Evolutionary conservation across 2,888 invertebrate genomes (phyloP).

Genomic region (Escarpia spicata): DNA sequence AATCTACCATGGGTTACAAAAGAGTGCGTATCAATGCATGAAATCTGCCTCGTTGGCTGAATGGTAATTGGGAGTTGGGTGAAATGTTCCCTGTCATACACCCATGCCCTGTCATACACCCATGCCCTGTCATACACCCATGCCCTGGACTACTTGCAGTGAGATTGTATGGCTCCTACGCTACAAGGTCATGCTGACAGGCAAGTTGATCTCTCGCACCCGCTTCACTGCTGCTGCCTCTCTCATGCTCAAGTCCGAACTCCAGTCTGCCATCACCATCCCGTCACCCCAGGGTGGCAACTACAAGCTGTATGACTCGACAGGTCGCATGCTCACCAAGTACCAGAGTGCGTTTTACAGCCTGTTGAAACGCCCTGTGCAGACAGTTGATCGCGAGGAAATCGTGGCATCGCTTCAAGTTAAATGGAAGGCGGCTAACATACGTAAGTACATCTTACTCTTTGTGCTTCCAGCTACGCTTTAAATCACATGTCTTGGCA

Average conservation of each 20-base stretch:
- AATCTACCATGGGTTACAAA: no score
- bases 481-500: not conserved
- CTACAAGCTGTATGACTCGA: not conserved
- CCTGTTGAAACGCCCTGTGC: not conserved
- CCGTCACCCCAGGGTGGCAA: not conserved
- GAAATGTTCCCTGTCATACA: no score
- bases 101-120: no score
- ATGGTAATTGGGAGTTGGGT: no score
- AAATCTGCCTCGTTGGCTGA: no score
- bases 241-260: not conserved
- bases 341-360: not conserved
- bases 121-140: not conserved
- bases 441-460: not conserved
- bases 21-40: no score
- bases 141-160: not conserved
- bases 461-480: not conserved
- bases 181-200: not conserved
- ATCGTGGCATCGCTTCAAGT: not conserved
- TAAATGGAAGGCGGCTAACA: not conserved
- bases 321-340: not conserved
- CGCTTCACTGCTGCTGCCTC: not conserved
- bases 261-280: not conserved
- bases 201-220: not conserved
- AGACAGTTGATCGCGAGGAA: not conserved
- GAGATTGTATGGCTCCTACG: not conserved